Conservation (phyloP, 2,113 vertebrate species). For the Eupsittula cactorum region DNA sequence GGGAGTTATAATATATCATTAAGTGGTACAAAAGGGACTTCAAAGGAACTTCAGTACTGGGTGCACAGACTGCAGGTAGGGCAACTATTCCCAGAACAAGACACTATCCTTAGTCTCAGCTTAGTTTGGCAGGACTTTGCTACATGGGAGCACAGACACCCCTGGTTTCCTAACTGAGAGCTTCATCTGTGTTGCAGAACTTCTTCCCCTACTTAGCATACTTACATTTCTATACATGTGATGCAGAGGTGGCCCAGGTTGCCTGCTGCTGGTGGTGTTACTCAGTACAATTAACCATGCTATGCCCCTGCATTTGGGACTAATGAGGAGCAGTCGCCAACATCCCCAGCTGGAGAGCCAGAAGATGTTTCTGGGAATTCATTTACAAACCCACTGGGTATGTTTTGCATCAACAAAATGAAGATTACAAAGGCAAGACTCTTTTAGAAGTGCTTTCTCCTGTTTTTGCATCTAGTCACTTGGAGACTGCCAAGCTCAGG, state of each 20-base stretch:
- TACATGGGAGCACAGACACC: background rate
- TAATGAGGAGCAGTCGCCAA: background rate
- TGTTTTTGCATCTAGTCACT: background rate
- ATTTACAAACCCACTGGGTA: fast-evolving
- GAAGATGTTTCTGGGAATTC: background rate
- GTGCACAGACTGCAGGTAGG: no score
- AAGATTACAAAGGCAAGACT: background rate
- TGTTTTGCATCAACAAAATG: background rate
- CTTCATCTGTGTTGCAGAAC: background rate
- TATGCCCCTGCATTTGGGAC: fast-evolving
- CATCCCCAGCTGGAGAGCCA: fast-evolving
- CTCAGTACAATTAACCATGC: background rate
- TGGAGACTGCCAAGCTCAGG: fast-evolving
- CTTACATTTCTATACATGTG: fast-evolving
- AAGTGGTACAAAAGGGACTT: background rate
- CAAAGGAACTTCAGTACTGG: no score
- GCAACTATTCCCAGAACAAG: no score
- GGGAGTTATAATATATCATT: background rate
- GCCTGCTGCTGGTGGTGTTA: background rate
- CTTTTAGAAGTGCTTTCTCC: background rate
- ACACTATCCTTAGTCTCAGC: fast-evolving
- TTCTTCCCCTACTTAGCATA: background rate
- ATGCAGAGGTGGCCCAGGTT: background rate
- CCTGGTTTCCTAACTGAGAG: fast-evolving
- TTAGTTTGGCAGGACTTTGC: background rate